A percentile compares a stretch with the other conserved stretches of the same genome.
phyloP scores from a whole-genome alignment of 2,113 vertebrate genomes.

The Orycteropus afer region DNA sequence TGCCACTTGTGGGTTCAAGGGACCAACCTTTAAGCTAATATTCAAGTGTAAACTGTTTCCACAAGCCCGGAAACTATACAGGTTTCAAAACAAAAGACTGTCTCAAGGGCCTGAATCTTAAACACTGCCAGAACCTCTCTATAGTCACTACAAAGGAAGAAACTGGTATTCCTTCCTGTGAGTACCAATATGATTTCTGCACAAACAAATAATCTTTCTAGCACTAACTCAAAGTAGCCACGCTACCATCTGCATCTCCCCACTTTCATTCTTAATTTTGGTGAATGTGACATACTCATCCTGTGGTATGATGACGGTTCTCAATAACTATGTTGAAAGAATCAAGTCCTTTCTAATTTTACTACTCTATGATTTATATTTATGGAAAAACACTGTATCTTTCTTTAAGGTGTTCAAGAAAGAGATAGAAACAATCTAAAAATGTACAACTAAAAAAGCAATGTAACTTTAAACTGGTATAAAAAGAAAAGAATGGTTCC shows the following conservation, averaged over 20 bases:
- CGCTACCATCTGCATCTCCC: background rate
- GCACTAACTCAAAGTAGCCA: background rate
- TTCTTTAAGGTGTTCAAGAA: background rate
- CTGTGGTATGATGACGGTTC: background rate
- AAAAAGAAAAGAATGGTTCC: background rate
- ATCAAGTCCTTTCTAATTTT: background rate
- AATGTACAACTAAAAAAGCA: background rate
- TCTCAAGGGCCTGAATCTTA: conserved; percentile 7
- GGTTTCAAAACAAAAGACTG: background rate
- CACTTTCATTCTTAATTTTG: background rate
- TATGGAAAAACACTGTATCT: background rate
- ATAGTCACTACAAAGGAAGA: background rate
- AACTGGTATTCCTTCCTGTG: background rate
- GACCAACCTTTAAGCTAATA: background rate
- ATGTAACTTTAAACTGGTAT: background rate
- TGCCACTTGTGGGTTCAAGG: background rate
- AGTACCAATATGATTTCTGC: background rate
- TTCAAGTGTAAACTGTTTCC: background rate
- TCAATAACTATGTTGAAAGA: background rate
- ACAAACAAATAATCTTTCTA: background rate
- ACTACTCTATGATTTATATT: background rate
- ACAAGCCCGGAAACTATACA: background rate
- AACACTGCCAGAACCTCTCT: background rate
- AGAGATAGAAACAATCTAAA: background rate
- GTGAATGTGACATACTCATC: background rate